These are phyloP conservation scores for Bradypus variegatus DNA, from an alignment of 2,797 vertebrate genomes.

Conservation along the genomic window DNA sequence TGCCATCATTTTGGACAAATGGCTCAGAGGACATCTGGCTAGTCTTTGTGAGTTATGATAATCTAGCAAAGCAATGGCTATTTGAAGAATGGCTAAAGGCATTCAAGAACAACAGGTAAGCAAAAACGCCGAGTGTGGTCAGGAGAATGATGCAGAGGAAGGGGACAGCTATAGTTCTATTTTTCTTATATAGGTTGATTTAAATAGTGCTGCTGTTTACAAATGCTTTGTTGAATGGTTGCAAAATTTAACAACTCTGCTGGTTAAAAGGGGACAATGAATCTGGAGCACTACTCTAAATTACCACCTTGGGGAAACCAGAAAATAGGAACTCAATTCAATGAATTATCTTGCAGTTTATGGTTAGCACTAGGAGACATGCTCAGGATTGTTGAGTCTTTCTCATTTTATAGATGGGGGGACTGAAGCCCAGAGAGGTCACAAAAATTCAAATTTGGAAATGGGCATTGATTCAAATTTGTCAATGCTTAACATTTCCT, in stretches of 20 bases:
- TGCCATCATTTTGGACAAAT: slow-evolving; percentile 11
- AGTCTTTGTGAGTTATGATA: slow-evolving; percentile 35
- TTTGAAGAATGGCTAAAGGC: slow-evolving; percentile 42
- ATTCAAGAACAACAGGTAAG: slow-evolving; percentile 23
- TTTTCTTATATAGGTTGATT: not conserved
- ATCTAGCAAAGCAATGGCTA: slow-evolving; percentile 17
- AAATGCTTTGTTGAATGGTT: not conserved
- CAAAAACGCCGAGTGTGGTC: not conserved
- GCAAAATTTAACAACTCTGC: not conserved
- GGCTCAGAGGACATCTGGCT: slow-evolving; percentile 37
- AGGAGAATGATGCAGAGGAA: not conserved
- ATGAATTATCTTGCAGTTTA: not conserved
- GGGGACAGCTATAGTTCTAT: not conserved
- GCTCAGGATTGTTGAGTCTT: not conserved
- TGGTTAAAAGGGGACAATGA: not conserved
- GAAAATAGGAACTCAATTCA: not conserved
- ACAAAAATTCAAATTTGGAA: not conserved
- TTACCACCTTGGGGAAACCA: not conserved
- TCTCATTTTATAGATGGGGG: not conserved
- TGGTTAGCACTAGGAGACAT: not conserved
- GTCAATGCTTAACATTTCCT: not conserved
- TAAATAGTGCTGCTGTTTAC: not conserved
- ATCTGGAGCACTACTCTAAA: not conserved
- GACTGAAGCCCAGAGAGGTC: not conserved
- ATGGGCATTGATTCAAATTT: not conserved